Conservation (phyloP, 2,797 vertebrate genomes). For the Eulemur albifrons region DNA sequence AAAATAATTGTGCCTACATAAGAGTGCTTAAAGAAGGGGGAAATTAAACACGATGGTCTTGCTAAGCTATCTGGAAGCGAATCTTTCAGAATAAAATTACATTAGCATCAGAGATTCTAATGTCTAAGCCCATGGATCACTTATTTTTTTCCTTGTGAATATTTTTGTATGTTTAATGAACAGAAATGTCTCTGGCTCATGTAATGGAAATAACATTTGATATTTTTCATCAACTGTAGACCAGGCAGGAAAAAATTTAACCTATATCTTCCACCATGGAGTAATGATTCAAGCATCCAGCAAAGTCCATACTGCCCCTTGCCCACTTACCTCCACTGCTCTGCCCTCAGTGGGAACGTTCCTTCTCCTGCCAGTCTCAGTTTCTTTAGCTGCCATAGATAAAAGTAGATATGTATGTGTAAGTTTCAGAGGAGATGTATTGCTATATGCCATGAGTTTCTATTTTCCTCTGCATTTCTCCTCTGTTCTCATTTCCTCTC, state of each 20-base stretch:
- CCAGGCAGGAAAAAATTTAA: neutral
- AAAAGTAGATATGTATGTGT: neutral
- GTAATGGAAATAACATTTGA: neutral
- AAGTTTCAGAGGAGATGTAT: neutral
- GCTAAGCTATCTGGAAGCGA: conserved; percentile 2
- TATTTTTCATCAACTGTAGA: neutral
- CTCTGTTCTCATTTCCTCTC: neutral
- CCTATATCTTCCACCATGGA: neutral
- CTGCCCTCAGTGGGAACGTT: neutral
- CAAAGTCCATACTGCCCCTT: too few relatives aligned
- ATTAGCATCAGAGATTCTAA: neutral
- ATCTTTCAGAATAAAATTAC: conserved; percentile 5
- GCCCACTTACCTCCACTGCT: rapidly evolving
- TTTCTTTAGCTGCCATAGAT: neutral
- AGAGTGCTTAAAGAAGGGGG: neutral
- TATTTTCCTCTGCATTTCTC: neutral
- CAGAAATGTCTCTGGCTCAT: neutral
- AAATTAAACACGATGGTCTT: neutral
- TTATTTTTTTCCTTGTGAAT: neutral
- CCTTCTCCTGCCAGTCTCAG: neutral
- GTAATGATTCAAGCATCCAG: neutral
- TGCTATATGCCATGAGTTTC: neutral
- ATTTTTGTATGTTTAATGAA: neutral
- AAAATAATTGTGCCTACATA: neutral
- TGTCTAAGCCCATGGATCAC: neutral